Evolutionary conservation across 2,888 invertebrate genomes (phyloP).

Genomic region (Ornithoptera priamus): DNA sequence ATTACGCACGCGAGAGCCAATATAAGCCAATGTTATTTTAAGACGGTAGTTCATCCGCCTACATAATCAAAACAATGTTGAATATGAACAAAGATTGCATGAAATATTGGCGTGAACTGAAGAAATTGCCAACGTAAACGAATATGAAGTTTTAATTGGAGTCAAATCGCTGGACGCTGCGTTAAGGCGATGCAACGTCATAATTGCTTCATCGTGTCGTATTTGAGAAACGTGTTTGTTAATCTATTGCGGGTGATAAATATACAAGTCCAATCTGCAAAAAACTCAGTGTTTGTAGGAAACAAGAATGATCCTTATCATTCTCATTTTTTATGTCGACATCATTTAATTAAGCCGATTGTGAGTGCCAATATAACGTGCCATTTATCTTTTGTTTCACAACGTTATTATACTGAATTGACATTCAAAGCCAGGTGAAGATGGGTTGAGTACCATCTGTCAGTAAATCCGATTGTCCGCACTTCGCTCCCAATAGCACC

Average conservation of each 20-base stretch:
- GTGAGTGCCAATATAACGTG: neutral
- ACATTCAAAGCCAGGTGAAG: conserved; percentile 48
- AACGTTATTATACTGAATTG: conserved; percentile 4
- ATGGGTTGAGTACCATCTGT: conserved; percentile 62
- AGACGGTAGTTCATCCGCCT: conserved; percentile 1
- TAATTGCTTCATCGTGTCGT: conserved; percentile 60
- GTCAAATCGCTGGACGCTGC: conserved; percentile 47
- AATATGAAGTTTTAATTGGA: conserved; percentile 44
- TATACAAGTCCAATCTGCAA: neutral
- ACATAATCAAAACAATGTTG: conserved; percentile 18
- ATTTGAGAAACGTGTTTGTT: conserved; percentile 42
- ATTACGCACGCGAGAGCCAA: conserved; percentile 48
- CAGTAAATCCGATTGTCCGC: conserved; percentile 53
- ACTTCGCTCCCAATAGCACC: conserved; percentile 46
- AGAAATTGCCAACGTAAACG: conserved; percentile 23
- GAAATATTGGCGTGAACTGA: conserved; percentile 25
- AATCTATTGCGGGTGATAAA: conserved; percentile 5
- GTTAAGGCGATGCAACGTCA: conserved; percentile 52
- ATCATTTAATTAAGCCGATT: no score
- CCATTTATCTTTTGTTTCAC: neutral
- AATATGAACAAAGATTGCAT: conserved; percentile 20
- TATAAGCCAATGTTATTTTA: conserved; percentile 36
- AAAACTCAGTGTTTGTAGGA: no score
- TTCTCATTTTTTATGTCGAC: no score
- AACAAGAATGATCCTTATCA: no score